Conservation (phyloP, 2,888 invertebrate species). For the Omphaloscelis lunosa region DNA sequence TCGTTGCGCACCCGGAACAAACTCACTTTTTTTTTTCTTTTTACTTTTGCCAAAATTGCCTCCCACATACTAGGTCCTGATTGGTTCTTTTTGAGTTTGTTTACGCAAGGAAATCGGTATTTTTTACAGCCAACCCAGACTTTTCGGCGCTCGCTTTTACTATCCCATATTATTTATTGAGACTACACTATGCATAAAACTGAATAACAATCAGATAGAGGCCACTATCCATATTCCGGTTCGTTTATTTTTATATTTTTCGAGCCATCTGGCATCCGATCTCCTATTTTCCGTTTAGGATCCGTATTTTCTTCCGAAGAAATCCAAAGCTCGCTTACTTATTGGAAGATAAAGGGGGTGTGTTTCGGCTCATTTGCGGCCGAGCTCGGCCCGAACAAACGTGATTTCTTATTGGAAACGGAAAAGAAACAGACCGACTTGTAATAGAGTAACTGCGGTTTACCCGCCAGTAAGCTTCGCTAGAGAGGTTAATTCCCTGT, state of each 20-base stretch:
- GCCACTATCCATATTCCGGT: conserved; percentile 82
- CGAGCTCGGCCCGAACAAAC: conserved; percentile 83
- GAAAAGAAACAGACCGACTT: conserved; percentile 78
- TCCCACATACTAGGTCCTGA: conserved; percentile 59
- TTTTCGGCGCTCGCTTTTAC: conserved; percentile 75
- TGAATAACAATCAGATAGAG: conserved; percentile 83
- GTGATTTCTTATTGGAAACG: conserved; percentile 87
- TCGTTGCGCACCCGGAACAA: conserved; percentile 77
- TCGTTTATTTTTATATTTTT: conserved; percentile 87
- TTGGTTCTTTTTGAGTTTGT: conserved; percentile 70
- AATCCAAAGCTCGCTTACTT: conserved; percentile 86
- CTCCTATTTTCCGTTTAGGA: conserved; percentile 78
- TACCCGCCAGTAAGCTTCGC: conserved; percentile 71
- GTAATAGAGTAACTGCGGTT: conserved; percentile 80
- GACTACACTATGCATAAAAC: conserved; percentile 79
- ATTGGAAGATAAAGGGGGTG: conserved; percentile 88
- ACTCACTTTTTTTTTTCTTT: conserved; percentile 78
- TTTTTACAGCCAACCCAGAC: conserved; percentile 74
- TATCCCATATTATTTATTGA: conserved; percentile 80
- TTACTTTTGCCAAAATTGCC: conserved; percentile 78
- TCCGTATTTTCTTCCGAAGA: conserved; percentile 76
- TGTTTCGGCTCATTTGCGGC: conserved; percentile 89
- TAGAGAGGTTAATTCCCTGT: conserved; percentile 75
- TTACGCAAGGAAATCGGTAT: conserved; percentile 72
- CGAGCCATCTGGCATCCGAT: conserved; percentile 85